Evolutionary conservation across 1,140 invertebrate species (phyloP).

Genomic region (Zaprionus camerounensis): DNA sequence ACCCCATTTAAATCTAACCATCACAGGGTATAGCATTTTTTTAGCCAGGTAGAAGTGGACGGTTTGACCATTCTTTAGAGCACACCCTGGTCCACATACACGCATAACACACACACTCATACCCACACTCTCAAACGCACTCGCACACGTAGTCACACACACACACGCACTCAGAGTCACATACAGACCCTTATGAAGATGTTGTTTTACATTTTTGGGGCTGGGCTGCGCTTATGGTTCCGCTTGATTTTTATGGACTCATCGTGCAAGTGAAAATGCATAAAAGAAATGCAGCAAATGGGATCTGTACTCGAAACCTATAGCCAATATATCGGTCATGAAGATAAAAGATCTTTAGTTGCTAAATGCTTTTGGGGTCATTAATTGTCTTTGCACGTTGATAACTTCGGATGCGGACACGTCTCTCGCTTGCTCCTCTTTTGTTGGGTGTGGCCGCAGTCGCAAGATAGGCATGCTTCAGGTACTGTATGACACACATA

Average conservation of each 20-base stretch:
- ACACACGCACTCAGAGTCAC: constrained; percentile 5
- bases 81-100: constrained; percentile 37
- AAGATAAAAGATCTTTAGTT: constrained; percentile 68
- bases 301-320: constrained; percentile 27
- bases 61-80: constrained; percentile 64
- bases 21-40: constrained; percentile 21
- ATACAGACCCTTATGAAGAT: constrained; percentile 14
- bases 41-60: constrained; percentile 69
- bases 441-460: constrained; percentile 52
- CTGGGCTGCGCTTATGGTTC: constrained; percentile 21
- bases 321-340: constrained; percentile 61
- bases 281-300: constrained; percentile 72
- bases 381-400: constrained; percentile 66
- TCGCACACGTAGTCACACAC: neutral
- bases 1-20: neutral
- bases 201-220: constrained; percentile 21
- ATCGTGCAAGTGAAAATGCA: constrained; percentile 62
- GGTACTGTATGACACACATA: constrained; percentile 11
- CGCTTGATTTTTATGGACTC: neutral
- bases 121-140: constrained; percentile 3
- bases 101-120: constrained; percentile 5
- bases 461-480: constrained; percentile 47
- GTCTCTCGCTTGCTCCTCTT: constrained; percentile 43
- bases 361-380: constrained; percentile 79
- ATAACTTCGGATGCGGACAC: constrained; percentile 38